phyloP scores from a whole-genome alignment of 2,888 invertebrate species.

The Drosophila mayaguana region DNA sequence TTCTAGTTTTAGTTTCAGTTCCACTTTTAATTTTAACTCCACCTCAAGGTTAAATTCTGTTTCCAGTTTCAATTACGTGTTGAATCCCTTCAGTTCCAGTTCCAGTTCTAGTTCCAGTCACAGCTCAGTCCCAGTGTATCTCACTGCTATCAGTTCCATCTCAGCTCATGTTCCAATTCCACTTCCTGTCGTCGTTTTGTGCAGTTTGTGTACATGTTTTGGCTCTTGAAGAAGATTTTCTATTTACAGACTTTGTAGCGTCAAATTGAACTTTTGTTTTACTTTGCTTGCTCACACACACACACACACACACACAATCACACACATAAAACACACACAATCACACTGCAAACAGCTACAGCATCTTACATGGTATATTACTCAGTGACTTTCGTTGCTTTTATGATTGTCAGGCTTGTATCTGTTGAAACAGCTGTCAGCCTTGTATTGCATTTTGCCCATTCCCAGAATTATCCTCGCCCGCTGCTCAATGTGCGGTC shows the following conservation, averaged over 20 bases:
- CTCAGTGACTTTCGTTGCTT: slow-evolving; percentile 58
- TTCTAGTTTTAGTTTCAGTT: not conserved
- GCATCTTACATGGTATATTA: slow-evolving; percentile 39
- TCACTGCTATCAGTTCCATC: not conserved
- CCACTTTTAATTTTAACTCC: not conserved
- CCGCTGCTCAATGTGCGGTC: slow-evolving; percentile 23
- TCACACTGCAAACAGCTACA: not conserved
- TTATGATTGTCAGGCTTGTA: slow-evolving; percentile 46
- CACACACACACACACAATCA: slow-evolving; percentile 6
- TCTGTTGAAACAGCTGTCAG: slow-evolving; percentile 73
- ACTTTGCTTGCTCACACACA: slow-evolving; percentile 24
- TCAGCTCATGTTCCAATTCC: not conserved
- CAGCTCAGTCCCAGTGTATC: not conserved
- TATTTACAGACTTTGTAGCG: slow-evolving; percentile 76
- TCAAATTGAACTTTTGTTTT: slow-evolving; percentile 77
- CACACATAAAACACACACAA: slow-evolving; percentile 10
- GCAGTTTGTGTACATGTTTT: slow-evolving; percentile 65
- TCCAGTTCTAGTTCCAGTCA: no score
- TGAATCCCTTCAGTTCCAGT: no score
- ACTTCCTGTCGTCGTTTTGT: slow-evolving; percentile 22
- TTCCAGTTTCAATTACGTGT: no score
- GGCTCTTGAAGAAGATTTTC: slow-evolving; percentile 61
- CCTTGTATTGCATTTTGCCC: slow-evolving; percentile 53
- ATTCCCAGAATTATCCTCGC: slow-evolving; percentile 19
- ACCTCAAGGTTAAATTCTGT: no score